Conservation (phyloP, 2,888 invertebrate genomes). For the Hypselothyrea guttata region DNA sequence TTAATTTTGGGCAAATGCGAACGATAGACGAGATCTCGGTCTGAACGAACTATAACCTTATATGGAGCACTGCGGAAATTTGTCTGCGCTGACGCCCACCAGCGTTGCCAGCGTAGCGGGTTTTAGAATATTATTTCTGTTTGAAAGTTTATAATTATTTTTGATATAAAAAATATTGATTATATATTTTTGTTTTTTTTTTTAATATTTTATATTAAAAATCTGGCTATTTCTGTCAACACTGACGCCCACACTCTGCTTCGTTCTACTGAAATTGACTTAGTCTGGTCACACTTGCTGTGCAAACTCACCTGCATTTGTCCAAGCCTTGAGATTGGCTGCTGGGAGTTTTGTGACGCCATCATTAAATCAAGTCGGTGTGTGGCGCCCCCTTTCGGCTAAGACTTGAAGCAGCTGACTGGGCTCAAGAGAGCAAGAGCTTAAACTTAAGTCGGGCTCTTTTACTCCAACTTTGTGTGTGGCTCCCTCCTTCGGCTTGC, state of each 20-base stretch:
- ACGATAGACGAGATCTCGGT: not conserved
- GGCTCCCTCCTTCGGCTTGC: not conserved
- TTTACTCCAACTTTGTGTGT: conserved; percentile 37
- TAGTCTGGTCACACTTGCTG: conserved; percentile 38
- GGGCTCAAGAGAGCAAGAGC: too few relatives aligned
- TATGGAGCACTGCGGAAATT: not conserved
- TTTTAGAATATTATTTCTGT: too few relatives aligned
- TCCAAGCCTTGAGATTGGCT: conserved; percentile 82
- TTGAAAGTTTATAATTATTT: too few relatives aligned
- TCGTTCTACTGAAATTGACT: not conserved
- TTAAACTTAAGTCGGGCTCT: too few relatives aligned
- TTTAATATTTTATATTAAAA: too few relatives aligned
- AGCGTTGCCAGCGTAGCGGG: too few relatives aligned
- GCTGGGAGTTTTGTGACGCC: conserved; percentile 81
- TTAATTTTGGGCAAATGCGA: conserved; percentile 26
- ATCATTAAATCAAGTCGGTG: conserved; percentile 72
- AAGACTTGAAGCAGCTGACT: too few relatives aligned
- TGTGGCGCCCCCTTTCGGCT: not conserved
- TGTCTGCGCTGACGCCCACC: not conserved
- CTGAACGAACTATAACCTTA: not conserved
- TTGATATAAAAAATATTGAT: too few relatives aligned
- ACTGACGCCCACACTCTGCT: not conserved
- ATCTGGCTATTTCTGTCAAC: too few relatives aligned
- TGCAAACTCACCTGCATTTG: conserved; percentile 82
- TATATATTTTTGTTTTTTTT: too few relatives aligned